Evolutionary conservation across 2,888 invertebrate species (phyloP).

Genomic region (Eucriotettix oculatus): DNA sequence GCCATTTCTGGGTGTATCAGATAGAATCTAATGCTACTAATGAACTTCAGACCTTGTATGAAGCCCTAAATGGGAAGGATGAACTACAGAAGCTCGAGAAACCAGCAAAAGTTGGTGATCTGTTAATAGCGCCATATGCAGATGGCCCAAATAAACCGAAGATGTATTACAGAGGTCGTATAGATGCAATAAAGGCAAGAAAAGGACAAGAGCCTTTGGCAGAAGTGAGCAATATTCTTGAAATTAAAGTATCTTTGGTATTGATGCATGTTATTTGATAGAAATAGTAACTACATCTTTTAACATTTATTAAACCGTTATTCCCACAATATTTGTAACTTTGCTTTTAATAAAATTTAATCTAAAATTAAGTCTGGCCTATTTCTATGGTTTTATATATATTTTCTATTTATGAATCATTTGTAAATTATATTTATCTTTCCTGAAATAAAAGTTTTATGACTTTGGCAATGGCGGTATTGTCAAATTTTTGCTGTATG

Average conservation of each 20-base stretch:
- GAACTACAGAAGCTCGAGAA: constrained; percentile 16
- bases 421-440: too few species aligned
- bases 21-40: constrained; percentile 28
- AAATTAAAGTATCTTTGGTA: too few species aligned
- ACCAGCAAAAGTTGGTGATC: constrained; percentile 28
- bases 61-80: constrained; percentile 24
- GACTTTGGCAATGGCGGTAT: too few species aligned
- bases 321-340: too few species aligned
- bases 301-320: not conserved
- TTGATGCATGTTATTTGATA: not conserved
- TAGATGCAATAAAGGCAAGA: constrained; percentile 24
- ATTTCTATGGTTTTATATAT: too few species aligned
- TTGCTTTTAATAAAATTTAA: too few species aligned
- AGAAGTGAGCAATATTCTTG: not conserved
- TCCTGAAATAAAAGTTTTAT: too few species aligned
- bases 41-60: constrained; percentile 23
- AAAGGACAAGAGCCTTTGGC: not conserved
- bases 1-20: constrained; percentile 52
- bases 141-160: constrained; percentile 16
- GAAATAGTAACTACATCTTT: not conserved
- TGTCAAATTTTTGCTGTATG: too few species aligned
- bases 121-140: constrained; percentile 40
- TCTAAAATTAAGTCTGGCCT: too few species aligned
- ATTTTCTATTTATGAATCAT: too few species aligned
- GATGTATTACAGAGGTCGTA: constrained; percentile 33